Percentiles rank a stretch among this genome's conserved stretches.
Conservation (phyloP, 2,113 vertebrate genomes). For the Jacana jacana region DNA sequence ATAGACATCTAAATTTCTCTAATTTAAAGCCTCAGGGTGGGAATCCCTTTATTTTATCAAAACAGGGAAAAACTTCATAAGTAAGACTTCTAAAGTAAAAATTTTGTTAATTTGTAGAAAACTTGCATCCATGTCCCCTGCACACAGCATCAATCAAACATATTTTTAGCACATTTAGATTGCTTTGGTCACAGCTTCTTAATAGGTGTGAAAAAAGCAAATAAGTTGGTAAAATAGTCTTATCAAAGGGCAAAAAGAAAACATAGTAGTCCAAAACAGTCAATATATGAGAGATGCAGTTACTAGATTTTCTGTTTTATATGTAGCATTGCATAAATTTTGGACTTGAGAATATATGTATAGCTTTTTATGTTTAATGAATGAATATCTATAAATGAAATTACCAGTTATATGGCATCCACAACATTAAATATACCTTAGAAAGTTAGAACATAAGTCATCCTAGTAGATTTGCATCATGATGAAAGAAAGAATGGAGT, state of each 20-base stretch:
- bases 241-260: not conserved
- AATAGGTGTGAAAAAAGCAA: conserved; percentile 3
- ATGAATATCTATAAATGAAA: not conserved
- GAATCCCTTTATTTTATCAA: not conserved
- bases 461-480: not conserved
- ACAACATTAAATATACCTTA: not conserved
- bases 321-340: not conserved
- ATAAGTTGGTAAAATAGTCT: not conserved
- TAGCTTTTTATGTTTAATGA: not conserved
- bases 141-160: not conserved
- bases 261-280: not conserved
- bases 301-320: not conserved
- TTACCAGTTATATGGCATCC: not conserved
- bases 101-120: not conserved
- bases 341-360: not conserved
- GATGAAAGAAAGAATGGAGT: not conserved
- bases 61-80: not conserved
- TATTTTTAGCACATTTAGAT: not conserved
- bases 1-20: not conserved
- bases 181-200: not conserved
- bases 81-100: not conserved
- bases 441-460: not conserved
- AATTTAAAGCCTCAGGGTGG: not conserved
- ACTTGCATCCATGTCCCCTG: not conserved
- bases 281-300: not conserved